These are phyloP conservation scores for Eleginops maclovinus DNA, from an alignment of 2,113 vertebrate genomes.

Conservation along the genomic window DNA sequence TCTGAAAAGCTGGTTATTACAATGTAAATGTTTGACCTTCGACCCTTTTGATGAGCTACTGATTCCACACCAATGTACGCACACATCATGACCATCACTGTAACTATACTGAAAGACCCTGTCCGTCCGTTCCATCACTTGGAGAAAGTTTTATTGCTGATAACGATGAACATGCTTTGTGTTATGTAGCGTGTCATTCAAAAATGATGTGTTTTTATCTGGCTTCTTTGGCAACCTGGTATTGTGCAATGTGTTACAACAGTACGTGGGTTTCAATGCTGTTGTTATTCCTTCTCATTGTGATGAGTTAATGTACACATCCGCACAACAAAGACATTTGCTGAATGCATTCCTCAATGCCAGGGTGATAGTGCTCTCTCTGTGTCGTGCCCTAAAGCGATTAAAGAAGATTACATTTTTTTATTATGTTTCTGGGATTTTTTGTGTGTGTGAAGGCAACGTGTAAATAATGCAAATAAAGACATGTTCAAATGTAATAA, in stretches of 20 bases:
- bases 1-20: constrained; percentile 32
- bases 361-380: constrained; percentile 62
- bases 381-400: constrained; percentile 63
- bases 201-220: constrained; percentile 56
- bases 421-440: constrained; percentile 50
- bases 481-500: constrained; percentile 75
- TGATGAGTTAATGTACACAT: constrained; percentile 54
- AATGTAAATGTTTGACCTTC: constrained; percentile 31
- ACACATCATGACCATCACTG: constrained; percentile 60
- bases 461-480: constrained; percentile 82
- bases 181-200: constrained; percentile 69
- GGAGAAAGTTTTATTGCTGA: constrained; percentile 46
- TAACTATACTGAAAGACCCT: constrained; percentile 53
- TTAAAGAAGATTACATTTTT: constrained; percentile 30
- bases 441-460: constrained; percentile 70
- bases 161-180: constrained; percentile 69
- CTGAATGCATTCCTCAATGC: constrained; percentile 45
- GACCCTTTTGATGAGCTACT: constrained; percentile 26
- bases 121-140: constrained; percentile 53
- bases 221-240: constrained; percentile 65
- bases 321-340: constrained; percentile 30
- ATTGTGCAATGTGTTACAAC: constrained; percentile 61
- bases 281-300: constrained; percentile 44
- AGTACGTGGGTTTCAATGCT: constrained; percentile 55
- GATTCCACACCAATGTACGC: constrained; percentile 37